Evolutionary conservation across 2,113 vertebrate species (phyloP), one percentile per base, ranked within the genome.

Genomic region (Amia ocellicauda): DNA sequence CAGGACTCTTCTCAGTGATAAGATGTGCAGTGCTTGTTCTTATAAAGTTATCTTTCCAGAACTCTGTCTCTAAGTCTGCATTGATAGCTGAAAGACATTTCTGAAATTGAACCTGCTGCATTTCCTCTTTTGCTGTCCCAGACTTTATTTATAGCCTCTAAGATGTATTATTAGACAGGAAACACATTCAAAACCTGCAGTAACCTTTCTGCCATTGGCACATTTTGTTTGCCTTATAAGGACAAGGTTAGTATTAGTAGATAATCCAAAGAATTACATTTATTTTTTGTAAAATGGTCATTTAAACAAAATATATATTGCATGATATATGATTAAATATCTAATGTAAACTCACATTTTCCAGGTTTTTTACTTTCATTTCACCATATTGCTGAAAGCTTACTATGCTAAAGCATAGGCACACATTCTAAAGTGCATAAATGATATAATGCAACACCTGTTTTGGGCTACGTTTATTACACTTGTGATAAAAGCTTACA

Each of bases 131-230:
- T 40, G 55, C 27, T 45, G 43, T 54, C 28, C 28, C 42, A 26
- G 45, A 31, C 43, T 7, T 29, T 66, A 66, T 66, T 66, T 66
- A 66, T 66, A 66, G 45, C 19, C 42, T 55, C 27, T 49, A 29
- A 50, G 63, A 47, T 58, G 63, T 58, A 59, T 66, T 45, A 66
- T 58, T 58, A 66, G 54, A 51, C 45, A 41, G 28, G 28, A 66
- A 55, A 66, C 13, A 17, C 63, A 58, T 58, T 58, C 43, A 51
- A 58, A 58, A 26, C 63, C 27, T 14, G 27, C 63, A 50, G 47
- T 58, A 50, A 66, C 63, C 63, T 58, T 29, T 58, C 56, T 58
- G 45, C 55, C 55, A 58, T 58, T 66, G 63, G 55, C 55, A 57
- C 63, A 57, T 58, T 66, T 22, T 45, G 28, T 17, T 54, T 23